Percentiles rank a stretch among this genome's conserved stretches.
Conservation (phyloP, 2,888 invertebrate genomes). For the Macaria notata region DNA sequence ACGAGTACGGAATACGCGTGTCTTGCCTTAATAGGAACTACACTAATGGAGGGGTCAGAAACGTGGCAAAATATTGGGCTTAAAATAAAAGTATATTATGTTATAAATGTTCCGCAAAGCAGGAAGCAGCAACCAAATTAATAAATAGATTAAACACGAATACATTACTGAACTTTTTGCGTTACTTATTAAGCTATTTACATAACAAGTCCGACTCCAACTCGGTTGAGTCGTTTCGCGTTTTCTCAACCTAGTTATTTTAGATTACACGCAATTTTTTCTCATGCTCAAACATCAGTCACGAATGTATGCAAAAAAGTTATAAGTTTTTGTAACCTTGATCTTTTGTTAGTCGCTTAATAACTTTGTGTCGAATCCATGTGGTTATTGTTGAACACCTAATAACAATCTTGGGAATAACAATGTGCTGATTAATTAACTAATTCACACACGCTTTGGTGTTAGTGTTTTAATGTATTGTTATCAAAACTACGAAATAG, state of each 20-base stretch:
- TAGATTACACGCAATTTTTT: conserved; percentile 74
- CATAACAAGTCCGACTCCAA: conserved; percentile 28
- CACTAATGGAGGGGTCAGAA: background rate
- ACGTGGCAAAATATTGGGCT: too few species aligned
- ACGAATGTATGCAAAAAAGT: conserved; percentile 73
- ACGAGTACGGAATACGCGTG: conserved; percentile 48
- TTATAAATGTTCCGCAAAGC: conserved; percentile 1
- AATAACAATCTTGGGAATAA: conserved; percentile 41
- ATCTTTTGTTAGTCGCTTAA: conserved; percentile 73
- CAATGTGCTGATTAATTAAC: conserved; percentile 23
- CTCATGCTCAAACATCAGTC: conserved; percentile 64
- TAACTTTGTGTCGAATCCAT: conserved; percentile 57
- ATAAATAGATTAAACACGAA: conserved; percentile 25
- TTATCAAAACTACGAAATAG: too few species aligned
- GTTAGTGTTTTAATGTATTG: conserved; percentile 1
- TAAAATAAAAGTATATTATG: background rate
- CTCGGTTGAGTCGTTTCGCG: conserved; percentile 32
- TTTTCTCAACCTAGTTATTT: conserved; percentile 65
- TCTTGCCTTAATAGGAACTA: conserved; percentile 42
- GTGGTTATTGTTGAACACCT: conserved; percentile 46
- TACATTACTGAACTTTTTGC: conserved; percentile 34
- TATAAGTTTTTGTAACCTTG: conserved; percentile 71
- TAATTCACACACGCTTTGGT: conserved; percentile 6
- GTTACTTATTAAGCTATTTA: conserved; percentile 32
- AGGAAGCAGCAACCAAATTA: conserved; percentile 11